phyloP scores from a whole-genome alignment of 2,888 invertebrate species.

The Erebia palarica region DNA sequence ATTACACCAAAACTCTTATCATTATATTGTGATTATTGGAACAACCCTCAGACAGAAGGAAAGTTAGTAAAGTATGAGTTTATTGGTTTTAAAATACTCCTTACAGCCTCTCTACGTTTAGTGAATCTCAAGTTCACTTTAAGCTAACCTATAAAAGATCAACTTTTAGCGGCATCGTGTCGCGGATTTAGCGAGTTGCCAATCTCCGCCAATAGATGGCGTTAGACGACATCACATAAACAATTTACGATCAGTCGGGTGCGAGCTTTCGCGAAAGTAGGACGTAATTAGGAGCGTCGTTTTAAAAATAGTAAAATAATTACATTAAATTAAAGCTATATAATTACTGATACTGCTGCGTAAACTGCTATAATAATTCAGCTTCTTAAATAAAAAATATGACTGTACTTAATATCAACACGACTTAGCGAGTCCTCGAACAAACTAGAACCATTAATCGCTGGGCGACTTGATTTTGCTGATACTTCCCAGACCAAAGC shows the following conservation, averaged over 20 bases:
- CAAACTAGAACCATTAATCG: too few species aligned
- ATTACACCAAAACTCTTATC: too few species aligned
- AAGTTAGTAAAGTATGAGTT: too few species aligned
- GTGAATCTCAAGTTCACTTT: neutral
- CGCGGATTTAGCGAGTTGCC: slow-evolving; percentile 61
- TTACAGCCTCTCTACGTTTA: neutral
- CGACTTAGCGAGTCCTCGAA: too few species aligned
- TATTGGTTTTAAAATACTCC: neutral
- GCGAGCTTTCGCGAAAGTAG: slow-evolving; percentile 47
- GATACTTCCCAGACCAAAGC: too few species aligned
- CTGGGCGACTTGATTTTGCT: too few species aligned
- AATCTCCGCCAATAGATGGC: slow-evolving; percentile 73
- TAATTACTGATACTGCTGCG: too few species aligned
- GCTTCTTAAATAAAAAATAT: too few species aligned
- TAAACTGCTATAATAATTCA: too few species aligned
- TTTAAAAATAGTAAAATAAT: slow-evolving; percentile 1
- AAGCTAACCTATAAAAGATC: slow-evolving; percentile 66
- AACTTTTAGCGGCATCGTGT: slow-evolving; percentile 55
- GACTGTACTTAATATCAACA: too few species aligned
- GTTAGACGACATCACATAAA: slow-evolving; percentile 65
- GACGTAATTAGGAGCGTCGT: neutral
- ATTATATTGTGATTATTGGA: too few species aligned
- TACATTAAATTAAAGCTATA: neutral
- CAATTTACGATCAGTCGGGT: slow-evolving; percentile 59
- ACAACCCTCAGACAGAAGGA: too few species aligned